These are phyloP conservation scores for Drosophila austrosaltans DNA, from an alignment of 2,888 invertebrate species.

Conservation along the genomic window DNA sequence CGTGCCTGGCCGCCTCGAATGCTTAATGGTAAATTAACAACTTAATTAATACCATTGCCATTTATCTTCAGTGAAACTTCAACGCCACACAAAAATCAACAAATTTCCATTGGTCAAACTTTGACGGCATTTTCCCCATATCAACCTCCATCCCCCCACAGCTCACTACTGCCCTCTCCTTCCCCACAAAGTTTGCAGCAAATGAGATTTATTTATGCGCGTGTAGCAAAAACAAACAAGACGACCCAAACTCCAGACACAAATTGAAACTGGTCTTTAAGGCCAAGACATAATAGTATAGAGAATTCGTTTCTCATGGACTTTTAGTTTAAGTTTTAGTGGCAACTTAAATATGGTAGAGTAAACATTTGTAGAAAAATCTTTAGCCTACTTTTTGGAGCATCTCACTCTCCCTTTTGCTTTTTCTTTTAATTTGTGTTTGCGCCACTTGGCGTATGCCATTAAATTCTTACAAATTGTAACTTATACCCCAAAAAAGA, in stretches of 20 bases:
- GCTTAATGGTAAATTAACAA: conserved; percentile 83
- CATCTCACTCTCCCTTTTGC: too few relatives aligned
- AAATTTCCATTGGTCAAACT: conserved; percentile 76
- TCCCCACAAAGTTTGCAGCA: conserved; percentile 26
- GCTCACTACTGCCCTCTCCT: neutral
- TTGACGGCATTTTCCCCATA: conserved; percentile 29
- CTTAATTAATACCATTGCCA: conserved; percentile 83
- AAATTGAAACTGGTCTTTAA: conserved; percentile 7
- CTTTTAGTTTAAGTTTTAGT: neutral
- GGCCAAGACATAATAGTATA: neutral
- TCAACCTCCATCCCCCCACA: conserved; percentile 1
- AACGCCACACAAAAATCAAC: conserved; percentile 70
- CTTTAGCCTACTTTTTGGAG: conserved; percentile 2
- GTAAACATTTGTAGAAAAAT: neutral
- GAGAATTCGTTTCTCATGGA: neutral
- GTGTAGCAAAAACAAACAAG: conserved; percentile 69
- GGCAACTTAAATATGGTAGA: neutral
- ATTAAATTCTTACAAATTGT: conserved; percentile 75
- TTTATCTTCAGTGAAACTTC: conserved; percentile 79
- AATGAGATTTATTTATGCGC: conserved; percentile 77
- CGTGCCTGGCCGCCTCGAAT: conserved; percentile 57
- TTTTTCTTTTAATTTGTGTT: too few relatives aligned
- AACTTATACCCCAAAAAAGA: conserved; percentile 66
- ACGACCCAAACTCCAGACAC: conserved; percentile 3
- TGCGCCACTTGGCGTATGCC: conserved; percentile 40